Conservation (phyloP, 2,888 invertebrate genomes). For the Panopea generosa region DNA sequence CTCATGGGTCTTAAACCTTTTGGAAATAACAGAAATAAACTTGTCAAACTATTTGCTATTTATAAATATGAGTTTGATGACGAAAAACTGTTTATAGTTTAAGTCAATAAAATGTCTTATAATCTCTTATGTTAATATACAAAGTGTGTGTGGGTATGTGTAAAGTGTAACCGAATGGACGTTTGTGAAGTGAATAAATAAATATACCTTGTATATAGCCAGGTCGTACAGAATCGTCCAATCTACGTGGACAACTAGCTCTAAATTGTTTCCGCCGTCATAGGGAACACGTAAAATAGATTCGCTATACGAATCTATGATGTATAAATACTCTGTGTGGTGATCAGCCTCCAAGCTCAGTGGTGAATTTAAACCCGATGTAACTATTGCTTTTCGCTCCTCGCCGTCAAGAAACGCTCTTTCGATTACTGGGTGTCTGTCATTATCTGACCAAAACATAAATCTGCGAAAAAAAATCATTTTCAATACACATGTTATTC, state of each 20-base stretch:
- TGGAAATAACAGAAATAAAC: too few species aligned
- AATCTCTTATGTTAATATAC: too few species aligned
- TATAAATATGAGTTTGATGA: too few species aligned
- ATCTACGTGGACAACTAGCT: not conserved
- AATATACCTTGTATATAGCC: slow-evolving; percentile 24
- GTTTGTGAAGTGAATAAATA: too few species aligned
- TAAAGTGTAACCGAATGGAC: too few species aligned
- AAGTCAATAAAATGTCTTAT: too few species aligned
- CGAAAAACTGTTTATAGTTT: too few species aligned
- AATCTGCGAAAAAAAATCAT: slow-evolving; percentile 17
- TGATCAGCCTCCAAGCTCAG: slow-evolving; percentile 32
- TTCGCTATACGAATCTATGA: slow-evolving; percentile 13
- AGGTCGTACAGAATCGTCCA: slow-evolving; percentile 21
- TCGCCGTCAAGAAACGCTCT: slow-evolving; percentile 18
- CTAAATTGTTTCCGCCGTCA: slow-evolving; percentile 13
- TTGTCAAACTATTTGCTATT: too few species aligned
- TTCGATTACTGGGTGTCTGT: slow-evolving; percentile 38
- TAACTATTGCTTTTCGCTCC: slow-evolving; percentile 4
- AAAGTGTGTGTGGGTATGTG: too few species aligned
- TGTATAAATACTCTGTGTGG: slow-evolving; percentile 12
- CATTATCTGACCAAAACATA: slow-evolving; percentile 48
- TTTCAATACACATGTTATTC: too few species aligned
- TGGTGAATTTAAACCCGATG: slow-evolving; percentile 2
- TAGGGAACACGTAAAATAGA: slow-evolving; percentile 4
- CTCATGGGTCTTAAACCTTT: too few species aligned